phyloP scores from a whole-genome alignment of 2,888 invertebrate species.

The Spodoptera littoralis region DNA sequence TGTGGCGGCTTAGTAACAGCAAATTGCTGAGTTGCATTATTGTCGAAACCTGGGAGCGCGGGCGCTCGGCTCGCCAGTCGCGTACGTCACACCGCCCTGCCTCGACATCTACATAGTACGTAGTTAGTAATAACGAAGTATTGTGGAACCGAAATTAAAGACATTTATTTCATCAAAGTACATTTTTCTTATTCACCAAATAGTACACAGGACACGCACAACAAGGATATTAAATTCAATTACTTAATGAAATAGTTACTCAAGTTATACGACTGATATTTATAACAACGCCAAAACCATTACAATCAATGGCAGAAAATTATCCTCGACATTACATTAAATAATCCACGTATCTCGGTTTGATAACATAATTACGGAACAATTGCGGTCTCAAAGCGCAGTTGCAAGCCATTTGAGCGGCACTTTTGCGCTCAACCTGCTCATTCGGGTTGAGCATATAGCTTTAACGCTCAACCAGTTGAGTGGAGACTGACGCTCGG shows the following conservation, averaged over 20 bases:
- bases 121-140: too few species aligned
- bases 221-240: too few species aligned
- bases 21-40: too few species aligned
- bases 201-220: too few species aligned
- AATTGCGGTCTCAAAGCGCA: slow-evolving; percentile 46
- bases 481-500: slow-evolving; percentile 40
- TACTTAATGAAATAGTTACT: background rate
- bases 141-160: too few species aligned
- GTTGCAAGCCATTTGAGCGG: slow-evolving; percentile 39
- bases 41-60: too few species aligned
- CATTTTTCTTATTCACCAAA: too few species aligned
- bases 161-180: too few species aligned
- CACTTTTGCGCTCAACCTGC: slow-evolving; percentile 49
- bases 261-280: background rate
- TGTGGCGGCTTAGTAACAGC: too few species aligned
- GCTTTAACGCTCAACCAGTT: slow-evolving; percentile 52
- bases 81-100: too few species aligned
- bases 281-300: background rate
- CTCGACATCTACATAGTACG: too few species aligned
- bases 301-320: background rate
- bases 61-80: too few species aligned
- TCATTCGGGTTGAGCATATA: slow-evolving; percentile 51
- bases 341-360: slow-evolving; percentile 36
- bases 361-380: slow-evolving; percentile 53
- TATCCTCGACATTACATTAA: slow-evolving; percentile 26